Evolutionary conservation across 2,888 invertebrate genomes (phyloP).

Genomic region (Leptopilina drosophilae): DNA sequence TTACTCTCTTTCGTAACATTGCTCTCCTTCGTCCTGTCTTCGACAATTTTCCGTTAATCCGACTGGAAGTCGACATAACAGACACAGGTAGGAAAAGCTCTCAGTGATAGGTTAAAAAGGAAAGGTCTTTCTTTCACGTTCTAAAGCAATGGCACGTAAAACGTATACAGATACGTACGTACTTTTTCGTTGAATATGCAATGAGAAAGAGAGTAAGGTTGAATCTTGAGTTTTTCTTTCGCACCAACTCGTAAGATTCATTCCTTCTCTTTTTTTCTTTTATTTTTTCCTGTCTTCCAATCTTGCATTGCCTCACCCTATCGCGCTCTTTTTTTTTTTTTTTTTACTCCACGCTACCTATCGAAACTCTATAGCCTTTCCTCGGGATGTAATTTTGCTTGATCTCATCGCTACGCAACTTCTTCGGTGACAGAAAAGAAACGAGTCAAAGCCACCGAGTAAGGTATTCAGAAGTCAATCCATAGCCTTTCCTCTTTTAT

Average conservation of each 20-base stretch:
- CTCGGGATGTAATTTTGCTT: constrained; percentile 25
- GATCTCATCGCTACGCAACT: constrained; percentile 29
- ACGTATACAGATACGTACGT: constrained; percentile 49
- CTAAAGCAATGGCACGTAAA: constrained; percentile 38
- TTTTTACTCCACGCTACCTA: neutral
- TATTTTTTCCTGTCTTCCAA: neutral
- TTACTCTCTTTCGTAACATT: neutral
- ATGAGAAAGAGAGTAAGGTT: constrained; percentile 57
- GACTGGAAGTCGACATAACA: constrained; percentile 5
- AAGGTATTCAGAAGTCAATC: constrained; percentile 17
- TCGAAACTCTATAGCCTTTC: neutral
- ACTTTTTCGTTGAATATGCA: constrained; percentile 65
- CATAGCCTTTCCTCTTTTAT: neutral
- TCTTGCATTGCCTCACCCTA: neutral
- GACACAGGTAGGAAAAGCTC: neutral
- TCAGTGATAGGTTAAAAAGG: constrained; percentile 24
- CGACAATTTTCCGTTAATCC: constrained; percentile 3
- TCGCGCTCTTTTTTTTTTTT: no score
- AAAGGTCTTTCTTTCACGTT: constrained; percentile 32
- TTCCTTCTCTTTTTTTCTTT: neutral
- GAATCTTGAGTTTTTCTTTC: constrained; percentile 45
- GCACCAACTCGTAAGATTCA: neutral
- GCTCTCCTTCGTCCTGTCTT: constrained; percentile 3
- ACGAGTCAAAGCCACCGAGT: neutral
- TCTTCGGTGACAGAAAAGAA: constrained; percentile 13